Conservation (phyloP, 2,797 vertebrate genomes). For the Australoheros facetus region DNA sequence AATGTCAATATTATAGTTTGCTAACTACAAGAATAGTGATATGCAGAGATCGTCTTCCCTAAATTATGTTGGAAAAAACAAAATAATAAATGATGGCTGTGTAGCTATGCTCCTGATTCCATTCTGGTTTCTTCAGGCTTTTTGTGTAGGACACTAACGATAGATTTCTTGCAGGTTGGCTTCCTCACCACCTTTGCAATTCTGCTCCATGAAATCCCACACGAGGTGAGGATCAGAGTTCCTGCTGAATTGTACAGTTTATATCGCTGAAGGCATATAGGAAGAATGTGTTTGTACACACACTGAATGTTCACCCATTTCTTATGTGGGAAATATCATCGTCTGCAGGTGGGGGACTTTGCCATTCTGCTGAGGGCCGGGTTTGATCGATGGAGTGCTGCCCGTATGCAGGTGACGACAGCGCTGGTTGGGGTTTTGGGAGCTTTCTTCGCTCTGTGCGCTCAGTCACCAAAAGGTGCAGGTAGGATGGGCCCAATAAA, state of each 20-base stretch:
- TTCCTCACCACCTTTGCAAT: conserved; percentile 95
- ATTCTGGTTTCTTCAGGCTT: not conserved
- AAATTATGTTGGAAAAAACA: not conserved
- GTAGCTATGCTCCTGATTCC: not conserved
- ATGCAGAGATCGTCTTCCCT: not conserved
- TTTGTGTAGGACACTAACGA: conserved; percentile 5
- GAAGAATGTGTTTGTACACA: conserved; percentile 7
- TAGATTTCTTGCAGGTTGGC: conserved; percentile 85
- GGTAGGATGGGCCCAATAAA: conserved; percentile 74
- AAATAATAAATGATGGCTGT: not conserved
- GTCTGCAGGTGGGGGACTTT: conserved; percentile 93
- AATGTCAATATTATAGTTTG: too few relatives aligned
- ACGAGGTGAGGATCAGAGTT: conserved; percentile 88
- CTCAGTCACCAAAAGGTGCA: conserved; percentile 92
- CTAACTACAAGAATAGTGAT: not conserved
- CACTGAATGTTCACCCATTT: not conserved
- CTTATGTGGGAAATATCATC: conserved; percentile 8
- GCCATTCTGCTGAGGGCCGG: conserved; percentile 96
- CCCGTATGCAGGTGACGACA: conserved; percentile 94
- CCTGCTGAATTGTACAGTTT: not conserved
- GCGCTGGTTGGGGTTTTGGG: conserved; percentile 93
- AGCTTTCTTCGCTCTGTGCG: conserved; percentile 90
- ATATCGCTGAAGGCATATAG: not conserved
- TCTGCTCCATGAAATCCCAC: conserved; percentile 97
- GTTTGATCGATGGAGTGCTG: conserved; percentile 98